Evolutionary conservation across 53 echinoderm and acorn worm species (phyloP).

Genomic region (Patiria pectinifera): DNA sequence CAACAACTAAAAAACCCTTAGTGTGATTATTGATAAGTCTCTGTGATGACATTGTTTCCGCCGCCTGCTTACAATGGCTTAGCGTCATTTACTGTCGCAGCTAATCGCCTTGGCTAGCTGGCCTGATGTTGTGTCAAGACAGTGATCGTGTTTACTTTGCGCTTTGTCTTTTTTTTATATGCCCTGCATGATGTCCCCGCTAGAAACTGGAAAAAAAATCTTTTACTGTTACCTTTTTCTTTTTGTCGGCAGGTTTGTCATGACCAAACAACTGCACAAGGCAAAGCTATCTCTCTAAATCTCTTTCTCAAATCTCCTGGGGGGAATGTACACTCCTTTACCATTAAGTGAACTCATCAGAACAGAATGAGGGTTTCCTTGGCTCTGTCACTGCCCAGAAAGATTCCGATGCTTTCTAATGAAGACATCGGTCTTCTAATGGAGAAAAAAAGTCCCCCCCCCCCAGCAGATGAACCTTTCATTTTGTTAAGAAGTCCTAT

Average conservation of each 20-base stretch:
- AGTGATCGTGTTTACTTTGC: constrained; percentile 50
- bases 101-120: constrained; percentile 36
- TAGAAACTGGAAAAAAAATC: constrained; percentile 7
- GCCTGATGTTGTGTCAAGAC: constrained; percentile 19
- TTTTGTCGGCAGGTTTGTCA: neutral
- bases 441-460: constrained; percentile 9
- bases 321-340: constrained; percentile 19
- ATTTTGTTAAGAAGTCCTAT: constrained; percentile 22
- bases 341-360: constrained; percentile 53
- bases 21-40: constrained; percentile 45
- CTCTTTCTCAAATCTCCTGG: constrained; percentile 4
- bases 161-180: constrained; percentile 8
- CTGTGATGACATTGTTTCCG: constrained; percentile 47
- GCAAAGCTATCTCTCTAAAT: neutral
- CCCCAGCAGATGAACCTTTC: constrained; percentile 38
- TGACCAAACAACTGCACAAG: neutral
- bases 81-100: constrained; percentile 38
- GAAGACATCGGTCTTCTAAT: constrained; percentile 28
- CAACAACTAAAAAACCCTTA: neutral
- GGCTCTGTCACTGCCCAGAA: neutral
- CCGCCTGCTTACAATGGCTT: constrained; percentile 46
- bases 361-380: constrained; percentile 6
- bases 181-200: neutral
- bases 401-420: constrained; percentile 43
- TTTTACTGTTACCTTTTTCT: neutral